These are phyloP conservation scores for Meriones psammophilus DNA, from an alignment of 2,797 vertebrate genomes.

Conservation along the genomic window DNA sequence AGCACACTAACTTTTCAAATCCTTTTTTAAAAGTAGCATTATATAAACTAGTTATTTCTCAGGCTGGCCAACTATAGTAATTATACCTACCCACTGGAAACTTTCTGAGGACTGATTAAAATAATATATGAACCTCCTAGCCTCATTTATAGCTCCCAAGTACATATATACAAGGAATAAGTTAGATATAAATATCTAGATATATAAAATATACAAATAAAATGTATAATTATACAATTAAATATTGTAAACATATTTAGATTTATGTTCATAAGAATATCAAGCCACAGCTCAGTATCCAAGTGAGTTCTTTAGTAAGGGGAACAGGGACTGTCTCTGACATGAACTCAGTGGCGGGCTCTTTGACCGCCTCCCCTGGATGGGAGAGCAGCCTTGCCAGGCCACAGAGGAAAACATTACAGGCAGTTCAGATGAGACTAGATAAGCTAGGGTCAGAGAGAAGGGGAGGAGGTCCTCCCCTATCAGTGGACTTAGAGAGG, in stretches of 20 bases:
- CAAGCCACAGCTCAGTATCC: not conserved
- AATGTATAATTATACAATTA: not conserved
- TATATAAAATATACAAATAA: not conserved
- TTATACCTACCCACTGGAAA: not conserved
- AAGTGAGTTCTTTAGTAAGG: too few relatives aligned
- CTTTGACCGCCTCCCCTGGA: too few relatives aligned
- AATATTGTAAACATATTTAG: not conserved
- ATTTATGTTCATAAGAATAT: not conserved
- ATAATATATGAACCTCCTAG: not conserved
- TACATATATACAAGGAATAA: not conserved
- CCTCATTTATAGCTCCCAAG: not conserved
- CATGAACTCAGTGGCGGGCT: too few relatives aligned
- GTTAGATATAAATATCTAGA: not conserved
- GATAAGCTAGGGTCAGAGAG: too few relatives aligned
- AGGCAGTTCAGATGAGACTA: too few relatives aligned
- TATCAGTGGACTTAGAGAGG: too few relatives aligned
- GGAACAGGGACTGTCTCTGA: too few relatives aligned
- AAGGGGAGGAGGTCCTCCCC: too few relatives aligned
- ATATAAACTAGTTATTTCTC: not conserved
- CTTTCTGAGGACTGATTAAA: not conserved
- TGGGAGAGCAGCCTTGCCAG: too few relatives aligned
- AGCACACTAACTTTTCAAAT: slow-evolving; percentile 16
- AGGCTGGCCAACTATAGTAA: not conserved
- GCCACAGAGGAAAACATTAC: too few relatives aligned
- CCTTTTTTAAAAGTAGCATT: not conserved